Evolutionary conservation across 2,113 vertebrate species (phyloP), one percentile per base, ranked within the genome.

Genomic region (Zapornia atra): DNA sequence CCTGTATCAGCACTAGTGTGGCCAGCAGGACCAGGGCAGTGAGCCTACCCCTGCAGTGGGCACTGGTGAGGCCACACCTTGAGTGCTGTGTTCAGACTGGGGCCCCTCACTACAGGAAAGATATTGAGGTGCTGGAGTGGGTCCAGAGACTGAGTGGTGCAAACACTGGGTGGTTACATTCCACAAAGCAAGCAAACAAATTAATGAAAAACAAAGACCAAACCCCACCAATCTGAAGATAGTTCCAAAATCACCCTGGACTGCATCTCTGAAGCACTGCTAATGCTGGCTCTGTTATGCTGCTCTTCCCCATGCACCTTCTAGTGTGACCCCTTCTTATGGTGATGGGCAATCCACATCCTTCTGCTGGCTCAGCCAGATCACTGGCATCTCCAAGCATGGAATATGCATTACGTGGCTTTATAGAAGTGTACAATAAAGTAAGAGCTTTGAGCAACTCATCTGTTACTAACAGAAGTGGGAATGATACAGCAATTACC

Each of bases 141-240:
- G 21, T 48, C 48, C 48, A 48, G 48, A 48, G 48, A 22, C 44
- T 46, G 44, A 5, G 40, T 48, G 64, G 13, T 26, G 54, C 2
- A 0, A 70, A 50, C 10, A 9, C 31, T 50, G 33, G 21, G 25
- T 3, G 0, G 21, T 69, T 11, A n/a, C 31, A 19, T 8, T 31
- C 51, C 50, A 70, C 3, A 33, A 57, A 57, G n/a, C 25, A 34
- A 60, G 53, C 11, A 15, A 44, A 26, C 6, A 48, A 53, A 33
- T n/a, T 64, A 9, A n/a, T 25, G 19, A 18, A 38, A 42, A n/a
- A 22, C 38, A 40, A 31, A 4, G 42, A 36, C 6, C 26, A 54
- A 54, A 54, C 53, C 28, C 8, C 17, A 42, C 25, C 31, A 54
- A 40, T 13, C 9, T 2, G 0, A 75, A 33, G 51, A n/a, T 5